Conservation (phyloP, 1,140 invertebrate species). For the Lucilia cuprina region DNA sequence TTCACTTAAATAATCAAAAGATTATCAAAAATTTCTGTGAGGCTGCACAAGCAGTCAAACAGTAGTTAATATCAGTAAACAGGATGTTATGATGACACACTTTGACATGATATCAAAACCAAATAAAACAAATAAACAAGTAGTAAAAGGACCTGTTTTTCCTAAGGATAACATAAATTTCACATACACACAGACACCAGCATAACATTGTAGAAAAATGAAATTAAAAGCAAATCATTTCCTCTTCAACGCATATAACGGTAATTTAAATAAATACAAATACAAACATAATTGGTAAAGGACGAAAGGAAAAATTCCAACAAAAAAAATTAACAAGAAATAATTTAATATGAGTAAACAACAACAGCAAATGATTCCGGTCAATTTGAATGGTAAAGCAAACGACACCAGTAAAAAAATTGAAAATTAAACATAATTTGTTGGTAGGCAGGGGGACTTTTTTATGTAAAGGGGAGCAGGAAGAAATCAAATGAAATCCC, state of each 20-base stretch:
- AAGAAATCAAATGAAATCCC: neutral
- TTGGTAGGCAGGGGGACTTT: neutral
- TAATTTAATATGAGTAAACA: neutral
- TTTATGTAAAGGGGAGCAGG: neutral
- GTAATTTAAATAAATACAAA: conserved; percentile 35
- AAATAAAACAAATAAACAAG: conserved; percentile 17
- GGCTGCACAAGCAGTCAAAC: neutral
- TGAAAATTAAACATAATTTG: neutral
- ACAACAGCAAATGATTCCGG: conserved; percentile 38
- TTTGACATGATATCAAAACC: conserved; percentile 29
- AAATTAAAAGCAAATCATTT: conserved; percentile 36
- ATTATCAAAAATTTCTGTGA: conserved; percentile 16
- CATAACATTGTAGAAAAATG: neutral
- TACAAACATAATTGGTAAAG: conserved; percentile 13
- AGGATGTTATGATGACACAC: conserved; percentile 30
- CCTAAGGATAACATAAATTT: neutral
- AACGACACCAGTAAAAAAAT: neutral
- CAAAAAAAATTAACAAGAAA: neutral
- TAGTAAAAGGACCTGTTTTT: neutral
- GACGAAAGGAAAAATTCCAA: neutral
- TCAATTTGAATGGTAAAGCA: conserved; percentile 41
- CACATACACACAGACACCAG: neutral
- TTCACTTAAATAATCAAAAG: conserved; percentile 39
- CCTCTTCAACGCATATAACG: conserved; percentile 21
- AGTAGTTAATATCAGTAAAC: neutral